These are phyloP conservation scores for Ectropis crepuscularia DNA, from an alignment of 2,888 invertebrate genomes.

Conservation along the genomic window DNA sequence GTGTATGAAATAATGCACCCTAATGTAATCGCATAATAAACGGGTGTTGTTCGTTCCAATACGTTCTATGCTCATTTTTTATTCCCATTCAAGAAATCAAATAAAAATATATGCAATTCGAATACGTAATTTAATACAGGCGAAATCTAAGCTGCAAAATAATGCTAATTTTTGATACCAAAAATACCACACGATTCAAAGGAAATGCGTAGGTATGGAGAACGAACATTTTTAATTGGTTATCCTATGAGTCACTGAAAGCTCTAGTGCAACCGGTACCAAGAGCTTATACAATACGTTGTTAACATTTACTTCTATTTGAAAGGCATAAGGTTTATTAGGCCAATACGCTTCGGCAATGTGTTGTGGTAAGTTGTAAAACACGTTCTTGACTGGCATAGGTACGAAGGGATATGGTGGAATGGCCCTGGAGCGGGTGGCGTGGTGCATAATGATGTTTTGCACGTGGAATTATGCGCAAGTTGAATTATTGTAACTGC, in stretches of 20 bases:
- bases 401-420: slow-evolving; percentile 35
- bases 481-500: slow-evolving; percentile 13
- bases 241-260: slow-evolving; percentile 43
- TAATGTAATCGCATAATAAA: too few species aligned
- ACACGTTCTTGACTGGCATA: slow-evolving; percentile 33
- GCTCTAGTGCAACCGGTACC: slow-evolving; percentile 19
- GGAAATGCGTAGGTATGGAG: slow-evolving; percentile 30
- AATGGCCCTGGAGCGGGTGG: slow-evolving; percentile 35
- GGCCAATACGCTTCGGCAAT: slow-evolving; percentile 3
- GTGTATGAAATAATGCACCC: too few species aligned
- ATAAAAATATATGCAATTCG: too few species aligned
- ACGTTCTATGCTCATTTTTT: too few species aligned
- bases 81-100: too few species aligned
- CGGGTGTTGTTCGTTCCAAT: too few species aligned
- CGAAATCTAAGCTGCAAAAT: background rate
- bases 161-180: slow-evolving; percentile 3
- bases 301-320: slow-evolving; percentile 14
- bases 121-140: background rate
- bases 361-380: slow-evolving; percentile 19
- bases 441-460: slow-evolving; percentile 40
- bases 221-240: slow-evolving; percentile 43
- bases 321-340: slow-evolving; percentile 29
- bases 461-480: slow-evolving; percentile 37
- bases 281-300: slow-evolving; percentile 10
- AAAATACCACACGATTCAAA: slow-evolving; percentile 5